Percentiles rank a stretch among this genome's conserved stretches.
Conservation (phyloP, 1,140 invertebrate genomes). For the Ridgeia piscesae region DNA sequence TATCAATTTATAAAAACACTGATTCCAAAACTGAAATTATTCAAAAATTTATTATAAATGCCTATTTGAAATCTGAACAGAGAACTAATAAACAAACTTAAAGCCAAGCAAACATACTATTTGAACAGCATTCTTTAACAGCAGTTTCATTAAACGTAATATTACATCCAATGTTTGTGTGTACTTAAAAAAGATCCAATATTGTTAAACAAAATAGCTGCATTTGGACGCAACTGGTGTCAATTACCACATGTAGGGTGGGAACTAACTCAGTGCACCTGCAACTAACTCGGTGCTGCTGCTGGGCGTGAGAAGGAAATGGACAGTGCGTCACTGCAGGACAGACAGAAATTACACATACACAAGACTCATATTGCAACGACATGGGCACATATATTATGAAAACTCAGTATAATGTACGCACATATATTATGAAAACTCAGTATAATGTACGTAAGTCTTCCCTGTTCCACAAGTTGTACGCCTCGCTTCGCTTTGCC, state of each 20-base stretch:
- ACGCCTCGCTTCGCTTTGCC: not conserved
- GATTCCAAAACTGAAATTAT: no score
- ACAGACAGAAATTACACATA: not conserved
- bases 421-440: not conserved
- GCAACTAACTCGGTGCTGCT: not conserved
- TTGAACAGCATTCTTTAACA: no score
- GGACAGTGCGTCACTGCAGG: not conserved
- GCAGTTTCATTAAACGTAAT: no score
- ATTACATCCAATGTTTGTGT: no score
- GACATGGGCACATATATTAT: not conserved
- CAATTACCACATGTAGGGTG: not conserved
- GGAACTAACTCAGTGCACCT: not conserved
- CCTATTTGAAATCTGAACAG: no score
- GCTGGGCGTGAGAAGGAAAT: not conserved
- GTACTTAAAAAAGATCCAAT: no score
- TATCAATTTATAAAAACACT: no score
- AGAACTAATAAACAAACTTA: no score
- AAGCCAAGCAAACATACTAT: no score
- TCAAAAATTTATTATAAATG: no score
- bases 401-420: not conserved
- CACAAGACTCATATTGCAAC: not conserved
- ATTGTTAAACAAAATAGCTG: no score
- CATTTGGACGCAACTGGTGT: not conserved
- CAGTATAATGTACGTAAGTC: not conserved
- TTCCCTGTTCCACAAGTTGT: not conserved